Evolutionary conservation across 2,888 invertebrate species (phyloP).

Genomic region (Oxytorus armatus): DNA sequence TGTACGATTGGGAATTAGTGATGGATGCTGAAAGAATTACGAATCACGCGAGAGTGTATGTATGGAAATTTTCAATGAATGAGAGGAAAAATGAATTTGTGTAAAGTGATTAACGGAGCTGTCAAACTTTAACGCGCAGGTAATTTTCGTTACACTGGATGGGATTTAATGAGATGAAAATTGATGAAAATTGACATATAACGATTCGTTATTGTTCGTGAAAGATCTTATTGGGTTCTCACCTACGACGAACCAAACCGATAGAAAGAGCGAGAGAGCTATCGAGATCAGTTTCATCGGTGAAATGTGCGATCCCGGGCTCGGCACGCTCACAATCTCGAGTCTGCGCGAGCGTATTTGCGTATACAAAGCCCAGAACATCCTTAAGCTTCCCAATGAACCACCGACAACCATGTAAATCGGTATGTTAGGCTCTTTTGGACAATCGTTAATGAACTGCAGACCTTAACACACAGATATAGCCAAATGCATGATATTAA

Average conservation of each 20-base stretch:
- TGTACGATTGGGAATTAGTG: background rate
- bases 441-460: conserved; percentile 92
- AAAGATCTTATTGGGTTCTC: conserved; percentile 59
- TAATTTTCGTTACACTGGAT: no score
- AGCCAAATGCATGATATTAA: conserved; percentile 12
- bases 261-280: conserved; percentile 89
- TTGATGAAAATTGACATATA: conserved; percentile 11
- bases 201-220: background rate
- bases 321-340: conserved; percentile 79
- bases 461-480: conserved; percentile 87
- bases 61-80: no score
- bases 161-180: background rate
- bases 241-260: conserved; percentile 91
- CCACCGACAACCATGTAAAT: conserved; percentile 95
- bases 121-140: no score
- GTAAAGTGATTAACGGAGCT: no score
- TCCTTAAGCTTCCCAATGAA: conserved; percentile 89
- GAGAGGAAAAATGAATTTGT: no score
- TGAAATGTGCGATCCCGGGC: conserved; percentile 82
- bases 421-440: conserved; percentile 91
- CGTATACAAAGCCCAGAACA: conserved; percentile 83
- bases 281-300: conserved; percentile 88
- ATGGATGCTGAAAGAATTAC: background rate
- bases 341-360: conserved; percentile 81
- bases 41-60: background rate